Base-by-base conservation (phyloP, 2,888 invertebrate species). In the Lypha dubia region DNA sequence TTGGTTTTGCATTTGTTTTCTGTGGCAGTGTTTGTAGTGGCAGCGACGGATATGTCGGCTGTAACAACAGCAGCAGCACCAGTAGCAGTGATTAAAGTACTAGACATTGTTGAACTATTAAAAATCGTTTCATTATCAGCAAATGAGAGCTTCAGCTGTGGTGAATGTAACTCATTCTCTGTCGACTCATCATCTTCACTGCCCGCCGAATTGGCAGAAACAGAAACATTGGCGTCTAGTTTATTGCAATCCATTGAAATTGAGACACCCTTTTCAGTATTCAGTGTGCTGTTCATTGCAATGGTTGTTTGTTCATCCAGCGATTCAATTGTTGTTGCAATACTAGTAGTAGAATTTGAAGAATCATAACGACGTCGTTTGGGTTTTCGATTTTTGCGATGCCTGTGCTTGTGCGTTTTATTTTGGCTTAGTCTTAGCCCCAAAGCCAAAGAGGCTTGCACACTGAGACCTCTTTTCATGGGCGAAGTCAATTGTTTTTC, bases 401-500 rank as follows among this genome's bases (percentile, higher is more conserved):
- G 94, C 3, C 95, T 94, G 86, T 95, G 94, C 88, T 94, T 95
- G 81, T 86, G 90, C 11, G 88, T 86, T 84, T 89, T 89, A 85
- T 60, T 89, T 85, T 75, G 89, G 83, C 83, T 75, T 0, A 71
- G 73, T 22, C 79, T 60, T n/a, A 83, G 32, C 67, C 80, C 82
- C 86, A 85, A 28, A 68, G 87, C 86, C 17, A 79, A 20, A 44
- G 87, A 86, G 22, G 68, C 60, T 28, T 24, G 68, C 44, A 88
- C 22, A 3, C 88, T 87, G 28, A 88, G 80, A 32, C 87, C 86
- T 0, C 92, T 95, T 87, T 95, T 95, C 89, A 94, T 93, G 74
- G 94, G 96, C 2, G 95, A 96, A 90, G 95, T 95, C 87, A 97
- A 92, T 87, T 96, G 95, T 88, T 96, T 96, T 89, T 96, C 96